These are phyloP conservation scores for Pandemis corylana DNA, from an alignment of 2,888 invertebrate genomes.

Conservation along the genomic window DNA sequence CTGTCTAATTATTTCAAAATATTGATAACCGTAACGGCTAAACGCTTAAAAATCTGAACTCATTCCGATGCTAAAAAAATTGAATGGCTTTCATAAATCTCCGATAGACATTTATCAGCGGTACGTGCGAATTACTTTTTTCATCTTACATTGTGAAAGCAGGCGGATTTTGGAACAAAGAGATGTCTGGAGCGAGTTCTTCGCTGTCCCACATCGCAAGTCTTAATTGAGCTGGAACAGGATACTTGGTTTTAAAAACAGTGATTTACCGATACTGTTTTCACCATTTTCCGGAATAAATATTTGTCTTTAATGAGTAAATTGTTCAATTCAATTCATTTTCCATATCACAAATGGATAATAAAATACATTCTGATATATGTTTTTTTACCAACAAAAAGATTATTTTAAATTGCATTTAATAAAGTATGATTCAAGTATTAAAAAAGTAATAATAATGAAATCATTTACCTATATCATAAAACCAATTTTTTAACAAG, in stretches of 20 bases:
- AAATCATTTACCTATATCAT: too few species aligned
- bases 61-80: slow-evolving; percentile 8
- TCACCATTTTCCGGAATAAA: too few species aligned
- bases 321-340: too few species aligned
- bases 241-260: slow-evolving; percentile 4
- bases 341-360: too few species aligned
- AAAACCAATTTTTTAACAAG: too few species aligned
- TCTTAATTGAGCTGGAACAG: slow-evolving; percentile 12
- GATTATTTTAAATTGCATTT: too few species aligned
- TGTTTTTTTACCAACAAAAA: too few species aligned
- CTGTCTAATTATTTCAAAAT: background rate
- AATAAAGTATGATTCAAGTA: too few species aligned
- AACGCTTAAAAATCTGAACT: background rate
- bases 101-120: slow-evolving; percentile 15
- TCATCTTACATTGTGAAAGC: slow-evolving; percentile 26
- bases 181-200: slow-evolving; percentile 8
- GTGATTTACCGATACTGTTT: background rate
- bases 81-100: slow-evolving; percentile 18
- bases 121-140: slow-evolving; percentile 28
- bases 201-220: background rate
- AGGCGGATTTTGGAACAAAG: slow-evolving; percentile 33
- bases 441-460: too few species aligned
- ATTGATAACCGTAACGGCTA: background rate
- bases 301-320: too few species aligned
- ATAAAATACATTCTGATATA: too few species aligned